phyloP scores from a whole-genome alignment of 2,797 vertebrate species.

The Molossus molossus region DNA sequence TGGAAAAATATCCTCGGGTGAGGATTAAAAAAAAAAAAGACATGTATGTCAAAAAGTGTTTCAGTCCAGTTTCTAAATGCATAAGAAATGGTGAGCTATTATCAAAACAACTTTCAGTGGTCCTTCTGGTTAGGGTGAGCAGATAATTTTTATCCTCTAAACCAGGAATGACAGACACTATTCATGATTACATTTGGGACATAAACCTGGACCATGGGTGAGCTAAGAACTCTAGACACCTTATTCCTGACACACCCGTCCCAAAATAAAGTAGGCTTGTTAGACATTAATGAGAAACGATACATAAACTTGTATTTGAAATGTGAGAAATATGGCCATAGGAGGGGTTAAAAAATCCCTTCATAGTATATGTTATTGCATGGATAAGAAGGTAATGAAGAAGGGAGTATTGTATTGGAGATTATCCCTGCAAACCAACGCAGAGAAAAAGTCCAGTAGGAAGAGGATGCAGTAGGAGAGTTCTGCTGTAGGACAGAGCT shows the following conservation, averaged over 20 bases:
- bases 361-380: background rate
- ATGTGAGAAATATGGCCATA: background rate
- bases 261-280: background rate
- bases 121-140: background rate
- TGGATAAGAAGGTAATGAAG: background rate
- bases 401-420: background rate
- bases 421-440: background rate
- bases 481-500: background rate
- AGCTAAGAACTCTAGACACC: background rate
- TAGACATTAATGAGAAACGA: background rate
- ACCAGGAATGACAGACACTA: background rate
- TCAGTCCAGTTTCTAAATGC: slow-evolving; percentile 10
- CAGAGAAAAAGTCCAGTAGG: background rate
- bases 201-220: background rate
- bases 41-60: background rate
- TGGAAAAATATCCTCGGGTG: too few species aligned
- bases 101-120: background rate
- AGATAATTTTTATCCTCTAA: background rate
- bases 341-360: background rate
- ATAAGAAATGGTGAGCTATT: slow-evolving; percentile 24
- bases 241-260: background rate
- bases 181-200: background rate
- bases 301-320: background rate
- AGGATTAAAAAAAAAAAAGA: too few species aligned
- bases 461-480: background rate